Evolutionary conservation across 2,113 vertebrate species (phyloP), one percentile per base, ranked within the genome.

Genomic region (Dicerorhinus sumatrensis): DNA sequence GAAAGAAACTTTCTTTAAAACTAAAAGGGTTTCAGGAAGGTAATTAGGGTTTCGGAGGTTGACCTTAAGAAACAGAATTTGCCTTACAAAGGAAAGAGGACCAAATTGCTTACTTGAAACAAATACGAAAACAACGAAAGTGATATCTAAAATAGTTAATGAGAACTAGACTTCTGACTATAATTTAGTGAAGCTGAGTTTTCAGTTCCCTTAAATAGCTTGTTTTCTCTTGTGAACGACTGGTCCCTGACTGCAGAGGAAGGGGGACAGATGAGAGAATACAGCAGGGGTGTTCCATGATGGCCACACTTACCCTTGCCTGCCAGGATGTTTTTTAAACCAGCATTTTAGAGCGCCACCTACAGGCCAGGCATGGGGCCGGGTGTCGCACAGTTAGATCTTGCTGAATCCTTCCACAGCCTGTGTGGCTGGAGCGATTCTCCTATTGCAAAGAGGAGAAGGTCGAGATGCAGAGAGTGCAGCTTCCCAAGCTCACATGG

Each of bases 81-180:
- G 93, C 97, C 96, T 98, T 73, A 58, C 89, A 72, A 95, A 96
- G 97, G 83, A 89, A 92, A 82, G 79, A 93, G 88, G 51, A 82
- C 29, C 62, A 72, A n/a, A 56, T 8, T 36, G 13, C 79, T 96
- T 81, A 42, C 70, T 46, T 31, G 83, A 79, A 79, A 81, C 46
- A 51, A 60, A 75, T 13, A 5, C 25, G 42, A 80, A 42, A 73
- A 60, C 42, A 21, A 31, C 83, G 87, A 56, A 91, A 93, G 91
- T 1, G 46, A 25, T 14, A 25, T 4, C 10, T 12, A 29, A 80
- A 48, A 56, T 23, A 60, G 33, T 77, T 54, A 65, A 6, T 63
- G 23, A 84, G 75, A 73, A 54, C 84, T 77, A 56, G 85, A 42
- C 36, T 48, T 36, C 14, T 3, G 65, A 60, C 21, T 82, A 0